Conservation (phyloP, 2,888 invertebrate species). For the Odontothrips loti region DNA sequence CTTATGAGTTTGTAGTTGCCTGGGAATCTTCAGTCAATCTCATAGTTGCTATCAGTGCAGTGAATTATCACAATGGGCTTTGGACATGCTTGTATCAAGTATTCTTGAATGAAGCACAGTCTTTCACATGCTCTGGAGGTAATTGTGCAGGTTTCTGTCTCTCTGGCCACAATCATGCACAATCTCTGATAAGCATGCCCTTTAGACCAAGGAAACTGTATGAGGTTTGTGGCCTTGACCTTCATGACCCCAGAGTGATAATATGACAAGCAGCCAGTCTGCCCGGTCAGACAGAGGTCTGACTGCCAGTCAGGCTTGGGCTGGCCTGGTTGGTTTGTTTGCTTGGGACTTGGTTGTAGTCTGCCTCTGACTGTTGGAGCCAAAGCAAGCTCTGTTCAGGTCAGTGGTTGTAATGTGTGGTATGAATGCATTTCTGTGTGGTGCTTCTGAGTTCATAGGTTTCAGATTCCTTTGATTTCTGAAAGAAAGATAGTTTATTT, state of each 20-base stretch:
- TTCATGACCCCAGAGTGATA: not conserved
- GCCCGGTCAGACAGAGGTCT: constrained; percentile 6
- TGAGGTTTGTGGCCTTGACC: not conserved
- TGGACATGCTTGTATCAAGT: no score
- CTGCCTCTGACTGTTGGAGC: constrained; percentile 10
- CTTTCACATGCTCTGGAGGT: not conserved
- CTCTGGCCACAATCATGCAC: not conserved
- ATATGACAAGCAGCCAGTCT: not conserved
- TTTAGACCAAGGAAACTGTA: constrained; percentile 1
- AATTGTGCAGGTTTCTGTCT: not conserved
- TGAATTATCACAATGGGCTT: no score
- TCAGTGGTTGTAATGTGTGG: not conserved
- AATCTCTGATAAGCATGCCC: constrained; percentile 3
- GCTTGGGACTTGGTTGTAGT: not conserved
- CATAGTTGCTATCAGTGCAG: no score
- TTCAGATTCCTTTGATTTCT: not conserved
- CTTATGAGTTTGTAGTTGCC: no score
- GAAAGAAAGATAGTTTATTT: not conserved
- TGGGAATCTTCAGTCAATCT: no score
- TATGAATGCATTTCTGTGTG: not conserved
- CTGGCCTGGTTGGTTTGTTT: not conserved
- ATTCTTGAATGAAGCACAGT: no score
- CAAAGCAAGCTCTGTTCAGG: constrained; percentile 4
- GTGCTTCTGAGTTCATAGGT: not conserved
- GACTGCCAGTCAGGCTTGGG: constrained; percentile 12